Base-by-base conservation (phyloP, 2,797 vertebrate species). In the Spinus olivaceus region DNA sequence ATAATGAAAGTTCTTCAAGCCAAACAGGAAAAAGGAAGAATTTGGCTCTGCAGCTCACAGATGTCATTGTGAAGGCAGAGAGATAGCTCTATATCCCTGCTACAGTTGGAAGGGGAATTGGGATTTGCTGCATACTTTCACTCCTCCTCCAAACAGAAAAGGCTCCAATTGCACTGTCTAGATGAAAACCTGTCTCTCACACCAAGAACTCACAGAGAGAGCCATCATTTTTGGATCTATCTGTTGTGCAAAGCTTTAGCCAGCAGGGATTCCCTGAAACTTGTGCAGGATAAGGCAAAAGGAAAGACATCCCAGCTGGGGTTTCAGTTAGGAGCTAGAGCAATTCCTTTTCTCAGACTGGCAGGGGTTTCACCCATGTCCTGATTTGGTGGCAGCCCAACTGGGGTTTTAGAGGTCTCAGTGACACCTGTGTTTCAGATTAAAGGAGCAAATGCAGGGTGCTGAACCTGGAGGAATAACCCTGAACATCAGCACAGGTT, bases 1-100 rank as follows among this genome's bases (percentile, higher is more conserved):
- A 80, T 44, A 51, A 66, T 1, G 4, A 44, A 69, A 78, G 66
- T 46, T 77, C 37, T 60, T 80, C 89, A 81, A 39, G 50, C 27
- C 57, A 85, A 73, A 81, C 28, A 78, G 69, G 64, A 92, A 87
- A 76, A 82, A 64, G 65, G 49, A 94, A 82, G n/a, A 86, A 81
- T 81, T 92, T 91, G 46, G 42, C 91, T 92, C 76, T 88, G 46
- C 35, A 71, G 65, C 54, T 88, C 85, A 76, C 79, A 88, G 72
- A 88, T 81, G 69, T 91, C 79, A 50, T 73, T 81, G n/a, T 5
- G 8, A 94, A 88, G 53, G 41, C 4, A 8, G n/a, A 41, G 33
- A 78, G 53, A 64, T 41, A 89, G 53, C 14, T 94, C 64, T 54
- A 33, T 69, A 90, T 78, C 35, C 41, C 47, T 24, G 17, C 44